Evolutionary conservation across 1,140 invertebrate species (phyloP).

Genomic region (Drosophila quadrilineata): DNA sequence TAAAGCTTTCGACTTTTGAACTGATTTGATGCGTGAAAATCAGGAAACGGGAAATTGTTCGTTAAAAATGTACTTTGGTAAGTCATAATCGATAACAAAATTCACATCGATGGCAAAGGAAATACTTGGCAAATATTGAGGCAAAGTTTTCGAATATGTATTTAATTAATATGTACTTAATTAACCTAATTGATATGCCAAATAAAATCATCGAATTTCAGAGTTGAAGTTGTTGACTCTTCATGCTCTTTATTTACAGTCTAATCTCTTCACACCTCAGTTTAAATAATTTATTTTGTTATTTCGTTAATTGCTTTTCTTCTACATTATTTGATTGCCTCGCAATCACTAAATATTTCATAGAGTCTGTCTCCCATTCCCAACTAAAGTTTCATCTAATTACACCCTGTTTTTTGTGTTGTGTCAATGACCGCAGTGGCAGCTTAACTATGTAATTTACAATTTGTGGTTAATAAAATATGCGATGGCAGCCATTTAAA

Average conservation of each 20-base stretch:
- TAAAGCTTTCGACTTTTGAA: conserved; percentile 20
- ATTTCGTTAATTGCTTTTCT: background rate
- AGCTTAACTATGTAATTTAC: background rate
- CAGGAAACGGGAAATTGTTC: conserved; percentile 67
- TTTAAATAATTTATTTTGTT: background rate
- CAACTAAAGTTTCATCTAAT: background rate
- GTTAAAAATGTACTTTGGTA: conserved; percentile 41
- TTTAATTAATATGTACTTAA: no score
- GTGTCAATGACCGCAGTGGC: conserved; percentile 3
- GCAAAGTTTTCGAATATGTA: no score
- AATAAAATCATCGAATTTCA: no score
- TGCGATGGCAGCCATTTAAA: conserved; percentile 2
- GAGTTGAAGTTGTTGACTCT: no score
- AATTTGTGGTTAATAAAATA: conserved; percentile 9
- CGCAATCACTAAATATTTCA: background rate
- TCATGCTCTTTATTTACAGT: no score
- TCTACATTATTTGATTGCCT: background rate
- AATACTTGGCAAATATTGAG: no score
- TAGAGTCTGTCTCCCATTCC: background rate
- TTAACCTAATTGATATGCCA: no score
- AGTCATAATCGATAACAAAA: background rate
- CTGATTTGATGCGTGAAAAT: conserved; percentile 39
- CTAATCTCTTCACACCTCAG: no score
- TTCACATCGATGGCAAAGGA: background rate
- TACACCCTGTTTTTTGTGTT: no score